Conservation (phyloP, 2,888 invertebrate genomes). For the Thelaira solivaga region DNA sequence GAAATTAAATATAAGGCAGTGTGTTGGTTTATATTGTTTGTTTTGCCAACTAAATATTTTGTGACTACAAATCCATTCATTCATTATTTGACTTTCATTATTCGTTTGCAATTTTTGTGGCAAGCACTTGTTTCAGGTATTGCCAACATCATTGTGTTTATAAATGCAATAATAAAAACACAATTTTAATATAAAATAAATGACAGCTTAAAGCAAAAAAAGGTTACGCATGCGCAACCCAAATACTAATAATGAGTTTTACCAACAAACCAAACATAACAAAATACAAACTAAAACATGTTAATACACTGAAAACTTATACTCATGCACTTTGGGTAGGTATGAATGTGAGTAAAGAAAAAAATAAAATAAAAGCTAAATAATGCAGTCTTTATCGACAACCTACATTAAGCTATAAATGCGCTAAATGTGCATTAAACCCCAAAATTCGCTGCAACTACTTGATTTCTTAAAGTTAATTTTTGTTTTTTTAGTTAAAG, state of each 20-base stretch:
- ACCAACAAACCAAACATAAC: no score
- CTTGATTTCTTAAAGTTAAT: slow-evolving; percentile 1
- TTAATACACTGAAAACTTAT: no score
- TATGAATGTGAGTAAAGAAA: background rate
- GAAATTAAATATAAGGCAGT: no score
- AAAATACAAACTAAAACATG: no score
- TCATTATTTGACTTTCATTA: background rate
- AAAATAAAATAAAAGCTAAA: background rate
- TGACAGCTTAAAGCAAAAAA: slow-evolving; percentile 44
- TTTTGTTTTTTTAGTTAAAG: background rate
- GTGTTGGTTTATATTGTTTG: no score
- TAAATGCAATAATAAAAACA: background rate
- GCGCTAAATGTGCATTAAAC: slow-evolving; percentile 52
- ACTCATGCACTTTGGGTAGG: background rate
- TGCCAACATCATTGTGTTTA: background rate
- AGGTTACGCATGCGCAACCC: slow-evolving; percentile 59
- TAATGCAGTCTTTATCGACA: background rate
- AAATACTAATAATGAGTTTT: slow-evolving; percentile 21
- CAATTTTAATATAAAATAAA: slow-evolving; percentile 7
- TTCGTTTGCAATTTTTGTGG: slow-evolving; percentile 9
- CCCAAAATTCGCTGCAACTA: slow-evolving; percentile 11
- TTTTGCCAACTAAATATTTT: background rate
- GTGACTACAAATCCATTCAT: background rate
- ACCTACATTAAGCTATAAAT: slow-evolving; percentile 7
- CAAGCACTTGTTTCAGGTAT: background rate